Percentiles rank a stretch among this genome's conserved stretches.
phyloP scores from a whole-genome alignment of 2,113 vertebrate species.

The Cygnus atratus region DNA sequence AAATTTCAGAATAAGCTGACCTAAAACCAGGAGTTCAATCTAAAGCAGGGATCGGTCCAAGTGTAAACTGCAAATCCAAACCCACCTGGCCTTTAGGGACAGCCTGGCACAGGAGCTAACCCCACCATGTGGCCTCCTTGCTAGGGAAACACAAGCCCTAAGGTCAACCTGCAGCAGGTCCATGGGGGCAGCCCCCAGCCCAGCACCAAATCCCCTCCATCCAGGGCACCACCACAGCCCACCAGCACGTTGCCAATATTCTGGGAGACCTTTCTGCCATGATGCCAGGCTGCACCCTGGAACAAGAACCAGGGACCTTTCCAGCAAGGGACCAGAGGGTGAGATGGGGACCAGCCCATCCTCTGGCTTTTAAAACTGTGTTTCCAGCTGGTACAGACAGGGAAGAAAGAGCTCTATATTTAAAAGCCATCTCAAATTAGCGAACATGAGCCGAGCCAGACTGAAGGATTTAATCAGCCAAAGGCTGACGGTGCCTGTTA shows the following conservation, averaged over 20 bases:
- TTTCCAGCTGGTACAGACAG: not conserved
- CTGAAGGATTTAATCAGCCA: not conserved
- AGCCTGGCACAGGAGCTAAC: not conserved
- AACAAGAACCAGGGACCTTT: rapidly evolving
- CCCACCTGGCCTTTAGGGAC: not conserved
- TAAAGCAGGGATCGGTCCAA: not conserved
- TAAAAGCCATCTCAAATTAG: not conserved
- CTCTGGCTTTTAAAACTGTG: not conserved
- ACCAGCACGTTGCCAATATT: not conserved
- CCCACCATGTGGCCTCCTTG: not conserved
- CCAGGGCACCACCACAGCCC: not conserved
- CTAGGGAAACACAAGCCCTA: not conserved
- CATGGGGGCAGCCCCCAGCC: not conserved
- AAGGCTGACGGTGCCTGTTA: not conserved
- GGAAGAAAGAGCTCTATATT: not conserved
- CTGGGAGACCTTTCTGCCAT: not conserved
- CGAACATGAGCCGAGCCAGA: not conserved
- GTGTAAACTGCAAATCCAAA: not conserved
- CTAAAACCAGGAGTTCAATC: not conserved
- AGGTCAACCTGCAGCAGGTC: not conserved
- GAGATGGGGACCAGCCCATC: not conserved
- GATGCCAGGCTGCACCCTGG: rapidly evolving
- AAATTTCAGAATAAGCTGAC: not conserved
- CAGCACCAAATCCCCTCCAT: not conserved
- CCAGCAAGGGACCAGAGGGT: not conserved